Base-by-base conservation (phyloP, 2,888 invertebrate genomes). In the Hermaeophaga mercurialis region DNA sequence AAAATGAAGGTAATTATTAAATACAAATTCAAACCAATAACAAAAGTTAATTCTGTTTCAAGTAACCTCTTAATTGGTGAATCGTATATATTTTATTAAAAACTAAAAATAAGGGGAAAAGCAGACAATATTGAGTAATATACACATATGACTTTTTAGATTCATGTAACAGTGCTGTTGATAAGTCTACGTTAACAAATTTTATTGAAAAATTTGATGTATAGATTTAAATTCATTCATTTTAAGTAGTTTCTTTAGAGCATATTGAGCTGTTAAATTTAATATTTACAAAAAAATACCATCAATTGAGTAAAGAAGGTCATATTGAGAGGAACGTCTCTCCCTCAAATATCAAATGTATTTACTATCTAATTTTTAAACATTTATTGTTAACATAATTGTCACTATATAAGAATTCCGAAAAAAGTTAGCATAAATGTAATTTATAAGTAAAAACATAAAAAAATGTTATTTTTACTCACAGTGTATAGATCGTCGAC, bases 401-500 rank as follows among this genome's bases (percentile, higher is more conserved):
- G 15, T 3, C 17, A 45, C 44, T 54, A 48, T 53, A 49, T 44
- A 39, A 55, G 55, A 22, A 43, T 43, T 36, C 56, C 39, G 56
- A 50, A 36, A 38, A 36, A 15, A 12, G 9, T 39, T 11, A 41
- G 26, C 19, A 50, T 52, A 47, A 46, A 19, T 19, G 26, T 1
- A 14, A 15, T 43, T 38, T 38, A n/a, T 8, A 2, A 24, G 14
- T 11, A 31, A 17, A n/a, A 50, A 57, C 55, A 44, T 48, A 45
- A 34, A 44, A 58, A 61, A 54, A 57, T 54, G 36, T 14, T 46
- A 59, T 56, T 57, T 56, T 61, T 49, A 63, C 63, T 47, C 53
- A 64, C 65, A 59, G 62, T 61, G 57, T 62, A 61, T 64, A 58
- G 61, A 66, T 65, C 62, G 56, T 54, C 65, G 63, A 47, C 59